Percentiles rank a stretch among this genome's conserved stretches.
Conservation (phyloP, 64 coral and sea anemone species). For the Pocillopora verrucosa region DNA sequence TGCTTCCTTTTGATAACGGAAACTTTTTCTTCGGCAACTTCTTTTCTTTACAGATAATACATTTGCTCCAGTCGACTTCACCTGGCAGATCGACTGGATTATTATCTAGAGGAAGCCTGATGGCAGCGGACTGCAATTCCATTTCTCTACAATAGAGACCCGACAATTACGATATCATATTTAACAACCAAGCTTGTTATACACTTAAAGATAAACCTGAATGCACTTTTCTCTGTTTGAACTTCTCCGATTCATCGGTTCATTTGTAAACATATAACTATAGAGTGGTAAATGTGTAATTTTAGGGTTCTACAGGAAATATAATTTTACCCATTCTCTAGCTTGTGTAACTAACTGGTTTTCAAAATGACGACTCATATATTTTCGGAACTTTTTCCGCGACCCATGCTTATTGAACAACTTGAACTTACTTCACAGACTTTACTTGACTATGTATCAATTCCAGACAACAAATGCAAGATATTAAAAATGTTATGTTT, state of each 20-base stretch:
- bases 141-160: too few relatives aligned
- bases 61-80: constrained; percentile 67
- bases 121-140: neutral
- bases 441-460: too few relatives aligned
- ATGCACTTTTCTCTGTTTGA: too few relatives aligned
- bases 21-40: constrained; percentile 83
- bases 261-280: too few relatives aligned
- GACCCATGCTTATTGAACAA: constrained; percentile 58
- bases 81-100: constrained; percentile 13
- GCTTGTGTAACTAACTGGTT: constrained; percentile 55
- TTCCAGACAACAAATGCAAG: too few relatives aligned
- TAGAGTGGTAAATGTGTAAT: constrained; percentile 54
- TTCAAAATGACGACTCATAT: constrained; percentile 56
- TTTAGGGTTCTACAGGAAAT: constrained; percentile 49
- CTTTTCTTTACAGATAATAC: constrained; percentile 59
- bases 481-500: too few relatives aligned
- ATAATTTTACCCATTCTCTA: constrained; percentile 57
- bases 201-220: constrained; percentile 29
- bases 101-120: neutral
- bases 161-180: constrained; percentile 31
- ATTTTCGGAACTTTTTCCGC: constrained; percentile 46
- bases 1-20: constrained; percentile 67
- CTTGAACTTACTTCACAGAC: too few relatives aligned
- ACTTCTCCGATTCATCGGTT: constrained; percentile 48
- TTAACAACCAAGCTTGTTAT: constrained; percentile 41